Conservation (phyloP, 2,888 invertebrate genomes). For the Tryphoninae sp. region DNA sequence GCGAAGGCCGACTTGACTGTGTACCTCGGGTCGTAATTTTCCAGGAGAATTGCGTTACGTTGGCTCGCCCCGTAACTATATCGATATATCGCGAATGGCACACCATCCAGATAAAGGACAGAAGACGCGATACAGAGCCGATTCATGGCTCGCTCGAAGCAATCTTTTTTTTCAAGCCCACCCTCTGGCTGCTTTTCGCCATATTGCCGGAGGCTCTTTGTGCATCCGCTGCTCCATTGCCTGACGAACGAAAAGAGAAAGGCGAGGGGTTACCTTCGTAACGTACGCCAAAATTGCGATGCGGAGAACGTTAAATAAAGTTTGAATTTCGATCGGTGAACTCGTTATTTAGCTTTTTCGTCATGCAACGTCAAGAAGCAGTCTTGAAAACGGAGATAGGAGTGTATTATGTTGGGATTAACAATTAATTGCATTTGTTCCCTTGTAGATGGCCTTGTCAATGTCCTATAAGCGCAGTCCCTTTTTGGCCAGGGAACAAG, state of each 20-base stretch:
- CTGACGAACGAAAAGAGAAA: not conserved
- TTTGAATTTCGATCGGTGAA: too few species aligned
- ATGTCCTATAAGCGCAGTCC: too few species aligned
- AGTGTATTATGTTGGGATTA: too few species aligned
- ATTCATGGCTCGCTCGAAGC: slow-evolving; percentile 43
- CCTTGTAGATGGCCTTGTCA: too few species aligned
- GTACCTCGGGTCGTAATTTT: slow-evolving; percentile 69
- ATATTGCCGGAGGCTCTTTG: slow-evolving; percentile 42
- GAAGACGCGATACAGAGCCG: slow-evolving; percentile 28
- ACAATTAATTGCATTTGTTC: too few species aligned
- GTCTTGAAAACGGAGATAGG: too few species aligned
- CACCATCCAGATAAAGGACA: slow-evolving; percentile 12
- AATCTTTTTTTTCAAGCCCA: slow-evolving; percentile 52
- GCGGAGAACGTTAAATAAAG: too few species aligned
- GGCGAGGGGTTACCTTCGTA: too few species aligned
- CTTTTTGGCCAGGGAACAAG: too few species aligned
- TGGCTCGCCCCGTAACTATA: slow-evolving; percentile 61
- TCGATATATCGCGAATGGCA: slow-evolving; percentile 58
- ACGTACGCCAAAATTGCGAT: too few species aligned
- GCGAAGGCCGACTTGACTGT: slow-evolving; percentile 40
- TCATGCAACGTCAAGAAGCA: too few species aligned
- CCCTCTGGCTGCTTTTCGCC: slow-evolving; percentile 17
- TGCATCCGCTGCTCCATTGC: slow-evolving; percentile 27
- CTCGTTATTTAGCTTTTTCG: too few species aligned
- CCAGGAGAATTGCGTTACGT: slow-evolving; percentile 72